Conservation (phyloP, 2,113 vertebrate genomes). For the Bettongia penicillata region DNA sequence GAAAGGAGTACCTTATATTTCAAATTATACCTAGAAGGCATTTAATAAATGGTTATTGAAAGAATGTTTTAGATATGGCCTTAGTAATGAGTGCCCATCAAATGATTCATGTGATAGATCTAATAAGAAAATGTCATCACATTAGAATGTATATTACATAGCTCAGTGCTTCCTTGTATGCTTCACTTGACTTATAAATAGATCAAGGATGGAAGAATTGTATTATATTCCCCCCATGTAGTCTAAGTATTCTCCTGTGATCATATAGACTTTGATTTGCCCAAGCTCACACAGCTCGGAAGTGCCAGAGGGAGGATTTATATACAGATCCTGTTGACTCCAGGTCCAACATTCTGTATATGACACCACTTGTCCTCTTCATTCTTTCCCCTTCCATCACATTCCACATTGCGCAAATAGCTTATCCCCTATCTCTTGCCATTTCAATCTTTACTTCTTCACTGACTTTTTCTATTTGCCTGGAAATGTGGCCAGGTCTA, state of each 20-base stretch:
- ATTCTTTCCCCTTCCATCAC: neutral
- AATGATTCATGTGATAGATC: neutral
- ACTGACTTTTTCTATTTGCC: neutral
- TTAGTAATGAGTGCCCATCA: neutral
- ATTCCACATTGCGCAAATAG: neutral
- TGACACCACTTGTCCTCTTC: neutral
- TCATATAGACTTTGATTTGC: neutral
- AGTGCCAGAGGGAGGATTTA: neutral
- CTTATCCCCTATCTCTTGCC: neutral
- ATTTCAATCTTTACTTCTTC: neutral
- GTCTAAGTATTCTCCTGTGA: neutral
- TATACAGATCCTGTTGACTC: neutral
- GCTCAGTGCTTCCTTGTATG: neutral
- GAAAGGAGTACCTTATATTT: neutral
- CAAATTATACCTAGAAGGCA: neutral
- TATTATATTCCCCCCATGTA: neutral
- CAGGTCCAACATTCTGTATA: neutral
- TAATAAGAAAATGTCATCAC: neutral
- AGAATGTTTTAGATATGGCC: neutral
- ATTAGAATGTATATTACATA: neutral
- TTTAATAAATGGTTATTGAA: neutral
- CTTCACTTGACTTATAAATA: neutral
- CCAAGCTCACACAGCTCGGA: neutral
- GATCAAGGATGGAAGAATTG: neutral
- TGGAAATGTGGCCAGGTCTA: neutral